These are phyloP conservation scores for Capromys pilorides DNA, from an alignment of 2,797 vertebrate species.

Conservation along the genomic window DNA sequence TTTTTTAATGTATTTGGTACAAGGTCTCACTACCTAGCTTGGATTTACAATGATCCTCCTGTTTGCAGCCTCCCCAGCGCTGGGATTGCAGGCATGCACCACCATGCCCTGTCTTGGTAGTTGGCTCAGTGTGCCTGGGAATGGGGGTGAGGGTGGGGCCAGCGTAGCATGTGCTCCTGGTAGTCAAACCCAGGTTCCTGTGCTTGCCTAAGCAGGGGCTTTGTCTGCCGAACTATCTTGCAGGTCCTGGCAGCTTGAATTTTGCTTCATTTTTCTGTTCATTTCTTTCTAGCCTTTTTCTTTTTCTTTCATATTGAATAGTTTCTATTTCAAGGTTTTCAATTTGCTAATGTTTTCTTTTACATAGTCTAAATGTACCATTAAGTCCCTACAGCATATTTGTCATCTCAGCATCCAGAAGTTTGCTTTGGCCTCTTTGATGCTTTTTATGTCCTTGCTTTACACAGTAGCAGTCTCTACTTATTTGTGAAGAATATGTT, in stretches of 20 bases:
- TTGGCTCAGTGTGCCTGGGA: no score
- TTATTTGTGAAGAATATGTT: not conserved
- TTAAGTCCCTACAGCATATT: not conserved
- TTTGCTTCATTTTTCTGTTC: not conserved
- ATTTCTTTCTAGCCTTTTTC: conserved; percentile 27
- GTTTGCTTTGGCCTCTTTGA: not conserved
- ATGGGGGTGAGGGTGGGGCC: no score
- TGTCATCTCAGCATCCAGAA: conserved; percentile 15
- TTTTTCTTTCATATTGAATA: conserved; percentile 25
- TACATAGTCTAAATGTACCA: not conserved
- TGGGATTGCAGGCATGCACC: no score
- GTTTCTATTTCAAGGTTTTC: conserved; percentile 15
- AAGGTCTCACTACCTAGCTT: no score
- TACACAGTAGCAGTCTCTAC: not conserved
- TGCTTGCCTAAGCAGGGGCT: no score
- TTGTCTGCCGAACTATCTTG: no score
- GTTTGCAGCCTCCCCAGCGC: no score
- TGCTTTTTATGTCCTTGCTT: not conserved
- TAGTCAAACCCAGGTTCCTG: no score
- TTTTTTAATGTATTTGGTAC: not conserved
- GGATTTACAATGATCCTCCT: no score
- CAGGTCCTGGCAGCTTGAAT: not conserved
- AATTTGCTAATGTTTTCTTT: conserved; percentile 29
- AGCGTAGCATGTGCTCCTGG: no score
- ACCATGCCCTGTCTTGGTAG: no score